Percentiles rank a stretch among this genome's conserved stretches.
These are phyloP conservation scores for Sebastes minor DNA, from an alignment of 2,797 vertebrate species.

Conservation along the genomic window DNA sequence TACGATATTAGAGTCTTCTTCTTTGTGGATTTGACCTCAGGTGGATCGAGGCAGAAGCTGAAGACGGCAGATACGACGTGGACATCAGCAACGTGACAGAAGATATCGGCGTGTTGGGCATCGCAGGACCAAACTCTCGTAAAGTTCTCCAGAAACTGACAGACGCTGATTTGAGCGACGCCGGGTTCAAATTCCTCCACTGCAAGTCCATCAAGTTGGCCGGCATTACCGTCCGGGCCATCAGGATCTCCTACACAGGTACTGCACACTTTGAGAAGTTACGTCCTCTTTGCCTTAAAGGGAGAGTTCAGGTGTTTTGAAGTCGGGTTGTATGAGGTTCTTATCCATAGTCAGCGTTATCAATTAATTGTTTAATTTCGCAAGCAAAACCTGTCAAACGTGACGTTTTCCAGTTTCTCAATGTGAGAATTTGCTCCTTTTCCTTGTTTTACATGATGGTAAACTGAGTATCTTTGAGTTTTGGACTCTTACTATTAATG, in stretches of 20 bases:
- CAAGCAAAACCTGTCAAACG: too few species aligned
- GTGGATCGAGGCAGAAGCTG: constrained; percentile 91
- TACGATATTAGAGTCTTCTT: not conserved
- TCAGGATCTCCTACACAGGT: constrained; percentile 98
- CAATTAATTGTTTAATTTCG: too few species aligned
- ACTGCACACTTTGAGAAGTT: constrained; percentile 16
- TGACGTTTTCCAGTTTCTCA: too few species aligned
- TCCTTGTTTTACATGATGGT: too few species aligned
- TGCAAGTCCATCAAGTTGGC: constrained; percentile 87
- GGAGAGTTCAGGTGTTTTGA: too few species aligned
- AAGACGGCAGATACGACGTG: constrained; percentile 83
- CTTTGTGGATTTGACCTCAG: constrained; percentile 68
- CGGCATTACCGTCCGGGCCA: constrained; percentile 84
- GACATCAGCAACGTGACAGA: constrained; percentile 91
- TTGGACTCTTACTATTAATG: not conserved
- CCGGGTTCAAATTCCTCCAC: constrained; percentile 91
- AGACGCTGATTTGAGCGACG: constrained; percentile 87
- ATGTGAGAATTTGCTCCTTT: too few species aligned
- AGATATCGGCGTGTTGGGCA: constrained; percentile 89
- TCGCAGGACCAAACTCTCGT: constrained; percentile 90
- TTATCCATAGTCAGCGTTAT: too few species aligned
- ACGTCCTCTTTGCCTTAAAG: not conserved
- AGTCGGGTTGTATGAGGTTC: too few species aligned
- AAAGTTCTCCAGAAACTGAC: constrained; percentile 95
- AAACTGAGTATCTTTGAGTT: not conserved